phyloP scores from a whole-genome alignment of 2,888 invertebrate species.

The Tenodera sinensis region DNA sequence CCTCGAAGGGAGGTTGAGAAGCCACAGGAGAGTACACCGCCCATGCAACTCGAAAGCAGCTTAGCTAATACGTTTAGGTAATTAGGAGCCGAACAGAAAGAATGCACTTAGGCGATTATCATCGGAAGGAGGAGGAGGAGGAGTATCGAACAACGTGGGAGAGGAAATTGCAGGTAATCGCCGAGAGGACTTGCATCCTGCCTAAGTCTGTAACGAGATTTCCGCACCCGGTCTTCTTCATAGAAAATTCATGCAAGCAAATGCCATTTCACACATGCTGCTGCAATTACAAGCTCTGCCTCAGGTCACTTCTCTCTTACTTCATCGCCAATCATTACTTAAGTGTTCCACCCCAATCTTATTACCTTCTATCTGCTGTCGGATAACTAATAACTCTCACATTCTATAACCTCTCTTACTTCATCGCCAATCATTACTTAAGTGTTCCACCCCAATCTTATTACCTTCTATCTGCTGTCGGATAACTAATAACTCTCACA shows the following conservation, averaged over 20 bases:
- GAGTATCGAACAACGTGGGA: not conserved
- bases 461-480: too few relatives aligned
- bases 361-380: too few relatives aligned
- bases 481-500: too few relatives aligned
- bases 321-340: too few relatives aligned
- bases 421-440: too few relatives aligned
- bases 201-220: conserved; percentile 4
- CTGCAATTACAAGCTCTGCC: not conserved
- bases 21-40: too few relatives aligned
- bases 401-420: too few relatives aligned
- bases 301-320: not conserved
- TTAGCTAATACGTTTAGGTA: not conserved
- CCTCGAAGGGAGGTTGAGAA: too few relatives aligned
- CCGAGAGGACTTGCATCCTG: not conserved
- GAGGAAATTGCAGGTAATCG: not conserved
- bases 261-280: conserved; percentile 6
- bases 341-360: too few relatives aligned
- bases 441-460: too few relatives aligned
- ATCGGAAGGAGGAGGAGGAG: not conserved
- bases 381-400: too few relatives aligned
- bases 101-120: not conserved
- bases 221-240: not conserved
- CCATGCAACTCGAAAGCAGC: not conserved
- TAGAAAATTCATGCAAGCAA: conserved; percentile 5
- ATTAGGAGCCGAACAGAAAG: not conserved